Conservation (phyloP, 2,113 vertebrate species). For the Python bivittatus region DNA sequence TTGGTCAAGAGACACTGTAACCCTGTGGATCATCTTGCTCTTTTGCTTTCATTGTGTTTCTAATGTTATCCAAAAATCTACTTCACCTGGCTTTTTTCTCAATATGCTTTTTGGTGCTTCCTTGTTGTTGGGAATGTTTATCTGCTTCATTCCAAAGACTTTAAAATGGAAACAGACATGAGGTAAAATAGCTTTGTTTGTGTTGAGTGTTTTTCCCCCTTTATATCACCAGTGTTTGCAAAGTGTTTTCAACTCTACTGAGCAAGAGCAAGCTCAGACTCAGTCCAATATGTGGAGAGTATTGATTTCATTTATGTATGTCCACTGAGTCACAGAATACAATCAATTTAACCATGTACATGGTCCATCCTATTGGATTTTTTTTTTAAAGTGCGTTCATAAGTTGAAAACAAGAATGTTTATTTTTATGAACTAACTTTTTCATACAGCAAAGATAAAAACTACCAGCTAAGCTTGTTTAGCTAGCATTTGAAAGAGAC, state of each 20-base stretch:
- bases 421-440: background rate
- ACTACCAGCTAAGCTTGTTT: background rate
- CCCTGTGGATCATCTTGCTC: background rate
- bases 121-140: background rate
- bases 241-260: background rate
- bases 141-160: background rate
- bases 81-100: background rate
- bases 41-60: background rate
- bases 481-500: background rate
- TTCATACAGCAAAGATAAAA: background rate
- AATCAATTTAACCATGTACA: background rate
- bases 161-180: background rate
- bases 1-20: background rate
- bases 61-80: background rate
- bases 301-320: background rate
- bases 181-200: conserved; percentile 22
- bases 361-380: background rate
- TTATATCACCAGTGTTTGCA: background rate
- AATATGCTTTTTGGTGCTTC: background rate
- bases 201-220: conserved; percentile 15
- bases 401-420: background rate
- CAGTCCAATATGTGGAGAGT: background rate
- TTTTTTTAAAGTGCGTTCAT: background rate
- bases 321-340: background rate
- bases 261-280: background rate